Evolutionary conservation across 2,113 vertebrate species (phyloP).

Genomic region (Amphilophus citrinellus): DNA sequence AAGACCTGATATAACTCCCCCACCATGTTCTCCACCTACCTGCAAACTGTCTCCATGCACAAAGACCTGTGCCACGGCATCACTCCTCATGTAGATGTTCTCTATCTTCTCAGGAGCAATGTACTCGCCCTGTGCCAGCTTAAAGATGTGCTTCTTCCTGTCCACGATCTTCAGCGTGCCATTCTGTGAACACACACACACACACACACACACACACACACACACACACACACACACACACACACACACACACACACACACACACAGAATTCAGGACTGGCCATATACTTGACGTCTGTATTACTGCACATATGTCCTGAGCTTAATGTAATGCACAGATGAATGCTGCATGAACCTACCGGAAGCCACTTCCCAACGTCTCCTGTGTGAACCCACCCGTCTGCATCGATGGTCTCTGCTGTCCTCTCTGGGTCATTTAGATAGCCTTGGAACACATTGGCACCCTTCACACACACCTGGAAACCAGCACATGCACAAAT

Average conservation of each 20-base stretch:
- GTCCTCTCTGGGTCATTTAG: conserved; percentile 93
- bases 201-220: neutral
- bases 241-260: neutral
- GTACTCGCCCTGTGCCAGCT: conserved; percentile 97
- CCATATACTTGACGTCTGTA: neutral
- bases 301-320: neutral
- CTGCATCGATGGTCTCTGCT: conserved; percentile 87
- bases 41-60: conserved; percentile 96
- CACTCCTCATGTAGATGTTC: conserved; percentile 88
- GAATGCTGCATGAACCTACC: conserved; percentile 78
- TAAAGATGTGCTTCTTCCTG: conserved; percentile 98
- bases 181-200: conserved; percentile 81
- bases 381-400: conserved; percentile 95
- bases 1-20: neutral
- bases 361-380: conserved; percentile 96
- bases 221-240: neutral
- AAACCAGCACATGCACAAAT: neutral
- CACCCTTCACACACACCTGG: conserved; percentile 93
- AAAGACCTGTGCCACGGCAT: conserved; percentile 91
- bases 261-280: neutral
- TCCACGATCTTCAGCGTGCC: conserved; percentile 97
- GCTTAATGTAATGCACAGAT: neutral
- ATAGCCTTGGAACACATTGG: conserved; percentile 92
- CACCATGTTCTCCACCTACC: conserved; percentile 75
- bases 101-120: conserved; percentile 98